A percentile compares a stretch with the other conserved stretches of the same genome.
These are phyloP conservation scores for Cephalopholis sonnerati DNA, from an alignment of 2,113 vertebrate species.

Conservation along the genomic window DNA sequence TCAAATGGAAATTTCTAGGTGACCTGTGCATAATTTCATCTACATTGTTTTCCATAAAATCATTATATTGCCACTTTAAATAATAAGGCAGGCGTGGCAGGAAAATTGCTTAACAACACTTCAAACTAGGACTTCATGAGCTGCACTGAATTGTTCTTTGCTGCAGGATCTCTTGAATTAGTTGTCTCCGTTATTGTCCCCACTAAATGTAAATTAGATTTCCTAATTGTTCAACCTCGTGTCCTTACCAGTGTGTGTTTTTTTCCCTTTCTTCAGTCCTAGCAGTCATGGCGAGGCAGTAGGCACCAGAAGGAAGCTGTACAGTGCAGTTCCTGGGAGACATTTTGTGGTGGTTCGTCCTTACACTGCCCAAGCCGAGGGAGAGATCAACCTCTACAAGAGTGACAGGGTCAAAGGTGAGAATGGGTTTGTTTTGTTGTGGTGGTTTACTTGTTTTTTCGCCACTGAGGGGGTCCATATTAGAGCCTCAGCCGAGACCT, in stretches of 20 bases:
- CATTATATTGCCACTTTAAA: background rate
- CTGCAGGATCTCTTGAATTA: background rate
- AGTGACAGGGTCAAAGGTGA: constrained; percentile 96
- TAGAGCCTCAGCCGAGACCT: too few species aligned
- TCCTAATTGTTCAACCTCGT: too few species aligned
- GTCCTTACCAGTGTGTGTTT: background rate
- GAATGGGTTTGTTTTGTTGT: constrained; percentile 23
- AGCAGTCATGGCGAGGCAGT: constrained; percentile 85
- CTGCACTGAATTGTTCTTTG: background rate
- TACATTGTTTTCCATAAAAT: background rate
- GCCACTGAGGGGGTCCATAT: too few species aligned
- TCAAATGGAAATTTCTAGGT: background rate
- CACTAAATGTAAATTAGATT: background rate
- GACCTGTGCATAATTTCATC: background rate
- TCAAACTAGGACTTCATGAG: background rate
- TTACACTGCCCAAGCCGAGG: constrained; percentile 92
- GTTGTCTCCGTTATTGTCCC: background rate
- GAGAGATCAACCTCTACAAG: constrained; percentile 94
- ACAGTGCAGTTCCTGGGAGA: constrained; percentile 95
- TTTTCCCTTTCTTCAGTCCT: constrained; percentile 69
- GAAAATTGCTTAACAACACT: background rate
- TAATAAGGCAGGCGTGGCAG: background rate
- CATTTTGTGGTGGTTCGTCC: constrained; percentile 92
- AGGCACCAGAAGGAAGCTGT: constrained; percentile 92
- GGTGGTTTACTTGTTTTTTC: background rate